Base-by-base conservation (phyloP, 2,888 invertebrate species). In the Thereva nobilitata region DNA sequence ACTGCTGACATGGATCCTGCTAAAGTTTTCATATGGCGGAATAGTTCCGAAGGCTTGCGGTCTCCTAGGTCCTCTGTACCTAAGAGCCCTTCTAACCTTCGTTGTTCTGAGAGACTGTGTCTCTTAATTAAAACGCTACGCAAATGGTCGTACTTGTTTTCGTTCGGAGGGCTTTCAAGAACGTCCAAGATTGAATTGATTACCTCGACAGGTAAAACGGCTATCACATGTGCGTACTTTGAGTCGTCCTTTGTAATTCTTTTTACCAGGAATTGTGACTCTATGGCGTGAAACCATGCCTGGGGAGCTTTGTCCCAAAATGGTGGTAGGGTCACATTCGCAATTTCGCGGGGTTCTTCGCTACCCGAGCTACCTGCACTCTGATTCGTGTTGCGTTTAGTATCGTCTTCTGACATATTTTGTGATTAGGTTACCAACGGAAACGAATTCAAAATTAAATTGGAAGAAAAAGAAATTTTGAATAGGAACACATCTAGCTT, bases 241-340 rank as follows among this genome's bases (percentile, higher is more conserved):
- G 10, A 47, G n/a, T n/a, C 3, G 41, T 63, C 63, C 38, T 47
- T 47, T 3, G 63, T 50, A 40, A 63, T 63, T 9, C 49, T 63
- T 50, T 41, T 50, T 6, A 50, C 40, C 4, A 40, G 40, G 12
- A 63, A 50, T 40, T 63, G 47, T 50, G 63, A 47, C 41, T 63
- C 63, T 4, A 63, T 49, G 50, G 63, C 63, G n/a, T 49, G 49
- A n/a, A 63, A 49, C 63, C 63, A 63, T 34, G 63, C 49, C 23
- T 38, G 49, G 8, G 63, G 50, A 9, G 63, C 63, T 34, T 63
- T 63, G n/a, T 50, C 50, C 37, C 38, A 61, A 49, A 61, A 61
- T 4, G 35, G 23, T 6, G 47, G 47, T 47, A 47, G 12, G 10
- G 9, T 47, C 1, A 47, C 47, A 5, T 12, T 47, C 5, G 7